phyloP scores from a whole-genome alignment of 1,140 invertebrate genomes.

The Pachypeltis micranthus region DNA sequence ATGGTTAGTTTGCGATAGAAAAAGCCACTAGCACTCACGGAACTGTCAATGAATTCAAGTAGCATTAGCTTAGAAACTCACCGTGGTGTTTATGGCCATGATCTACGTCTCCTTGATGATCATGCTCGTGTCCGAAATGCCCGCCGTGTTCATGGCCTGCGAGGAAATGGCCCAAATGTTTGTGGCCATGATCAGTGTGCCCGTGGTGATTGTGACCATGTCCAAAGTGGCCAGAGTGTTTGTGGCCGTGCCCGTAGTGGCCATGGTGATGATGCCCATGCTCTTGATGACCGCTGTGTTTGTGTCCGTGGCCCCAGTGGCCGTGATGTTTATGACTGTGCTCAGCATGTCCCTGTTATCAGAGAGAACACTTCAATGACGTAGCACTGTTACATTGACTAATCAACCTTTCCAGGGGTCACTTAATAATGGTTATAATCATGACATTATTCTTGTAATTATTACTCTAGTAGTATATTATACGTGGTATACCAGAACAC shows the following conservation, averaged over 20 bases:
- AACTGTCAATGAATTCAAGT: no score
- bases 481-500: no score
- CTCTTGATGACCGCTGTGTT: constrained; percentile 16
- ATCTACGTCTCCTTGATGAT: constrained; percentile 13
- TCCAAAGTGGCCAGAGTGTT: constrained; percentile 10
- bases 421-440: no score
- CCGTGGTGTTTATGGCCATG: constrained; percentile 10
- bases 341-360: constrained; percentile 15
- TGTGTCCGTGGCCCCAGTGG: constrained; percentile 19
- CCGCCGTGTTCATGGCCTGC: constrained; percentile 18
- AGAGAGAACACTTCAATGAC: no score
- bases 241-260: constrained; percentile 18
- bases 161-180: constrained; percentile 16
- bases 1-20: no score
- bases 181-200: constrained; percentile 20
- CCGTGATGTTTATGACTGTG: constrained; percentile 22
- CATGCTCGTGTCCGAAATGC: constrained; percentile 20
- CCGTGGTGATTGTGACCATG: constrained; percentile 22
- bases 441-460: no score
- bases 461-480: no score
- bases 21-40: no score
- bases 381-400: no score
- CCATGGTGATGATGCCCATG: constrained; percentile 19
- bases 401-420: no score
- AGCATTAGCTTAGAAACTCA: constrained; percentile 3